phyloP scores from a whole-genome alignment of 2,797 vertebrate genomes.

The Geotrypetes seraphini region DNA sequence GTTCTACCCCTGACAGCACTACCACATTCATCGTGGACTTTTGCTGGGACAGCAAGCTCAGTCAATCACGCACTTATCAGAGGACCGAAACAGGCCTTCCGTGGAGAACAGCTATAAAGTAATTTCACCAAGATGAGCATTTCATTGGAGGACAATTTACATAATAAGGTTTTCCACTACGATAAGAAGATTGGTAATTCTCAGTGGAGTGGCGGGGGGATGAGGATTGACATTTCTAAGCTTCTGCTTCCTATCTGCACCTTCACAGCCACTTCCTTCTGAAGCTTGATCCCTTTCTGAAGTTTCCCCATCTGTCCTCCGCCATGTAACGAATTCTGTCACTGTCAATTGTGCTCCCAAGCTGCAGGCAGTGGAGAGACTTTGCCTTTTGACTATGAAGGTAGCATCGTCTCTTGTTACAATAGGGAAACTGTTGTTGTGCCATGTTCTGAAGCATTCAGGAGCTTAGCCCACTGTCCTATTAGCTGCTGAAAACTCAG shows the following conservation, averaged over 20 bases:
- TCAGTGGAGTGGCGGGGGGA: slow-evolving; percentile 69
- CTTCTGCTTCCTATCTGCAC: slow-evolving; percentile 76
- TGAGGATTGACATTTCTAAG: slow-evolving; percentile 80
- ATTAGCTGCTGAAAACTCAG: slow-evolving; percentile 3
- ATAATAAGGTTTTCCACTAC: slow-evolving; percentile 83
- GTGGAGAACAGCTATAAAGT: slow-evolving; percentile 66
- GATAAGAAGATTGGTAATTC: slow-evolving; percentile 93
- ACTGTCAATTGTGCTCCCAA: slow-evolving; percentile 39
- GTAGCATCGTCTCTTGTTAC: slow-evolving; percentile 40
- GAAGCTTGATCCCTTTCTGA: slow-evolving; percentile 52
- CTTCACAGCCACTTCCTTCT: slow-evolving; percentile 73
- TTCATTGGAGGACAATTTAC: slow-evolving; percentile 86
- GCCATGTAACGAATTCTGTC: slow-evolving; percentile 51
- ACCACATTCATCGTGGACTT: slow-evolving; percentile 13
- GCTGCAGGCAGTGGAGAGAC: slow-evolving; percentile 20
- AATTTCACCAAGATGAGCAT: slow-evolving; percentile 82
- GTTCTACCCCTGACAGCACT: too few species aligned
- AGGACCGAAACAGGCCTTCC: slow-evolving; percentile 26
- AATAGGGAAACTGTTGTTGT: slow-evolving; percentile 29
- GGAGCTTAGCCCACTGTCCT: slow-evolving; percentile 18
- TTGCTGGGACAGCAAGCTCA: slow-evolving; percentile 5
- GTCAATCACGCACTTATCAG: slow-evolving; percentile 34
- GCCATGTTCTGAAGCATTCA: slow-evolving; percentile 41
- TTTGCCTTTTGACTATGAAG: slow-evolving; percentile 46
- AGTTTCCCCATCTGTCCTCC: slow-evolving; percentile 29